A percentile compares a stretch with the other conserved stretches of the same genome.
These are phyloP conservation scores for Lobophora halterata DNA, from an alignment of 2,888 invertebrate genomes.

Conservation along the genomic window DNA sequence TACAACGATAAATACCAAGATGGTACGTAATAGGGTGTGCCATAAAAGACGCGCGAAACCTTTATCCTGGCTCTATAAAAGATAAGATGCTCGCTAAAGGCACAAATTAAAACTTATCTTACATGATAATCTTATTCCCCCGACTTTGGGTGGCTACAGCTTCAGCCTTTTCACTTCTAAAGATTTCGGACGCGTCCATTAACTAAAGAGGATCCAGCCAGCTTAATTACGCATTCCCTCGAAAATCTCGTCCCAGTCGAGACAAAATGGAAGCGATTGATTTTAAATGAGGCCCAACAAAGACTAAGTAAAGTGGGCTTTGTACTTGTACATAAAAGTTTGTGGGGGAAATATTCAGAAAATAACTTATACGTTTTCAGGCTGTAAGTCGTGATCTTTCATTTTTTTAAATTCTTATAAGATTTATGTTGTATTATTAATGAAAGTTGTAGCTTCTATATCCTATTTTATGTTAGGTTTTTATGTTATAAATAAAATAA, in stretches of 20 bases:
- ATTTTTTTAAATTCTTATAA: too few relatives aligned
- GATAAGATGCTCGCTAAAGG: conserved; percentile 37
- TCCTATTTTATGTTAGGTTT: too few relatives aligned
- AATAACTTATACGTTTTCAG: too few relatives aligned
- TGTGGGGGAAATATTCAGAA: conserved; percentile 46
- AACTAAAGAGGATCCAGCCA: conserved; percentile 70
- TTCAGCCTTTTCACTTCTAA: conserved; percentile 63
- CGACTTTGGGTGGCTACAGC: conserved; percentile 51
- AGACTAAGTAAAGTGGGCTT: conserved; percentile 55
- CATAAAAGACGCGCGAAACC: too few relatives aligned
- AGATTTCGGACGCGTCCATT: conserved; percentile 70
- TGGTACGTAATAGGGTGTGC: too few relatives aligned
- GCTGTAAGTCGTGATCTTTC: too few relatives aligned
- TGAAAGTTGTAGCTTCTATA: too few relatives aligned
- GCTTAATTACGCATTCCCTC: conserved; percentile 79
- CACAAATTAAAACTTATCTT: conserved; percentile 51
- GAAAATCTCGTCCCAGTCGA: conserved; percentile 64
- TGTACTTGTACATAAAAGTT: conserved; percentile 58
- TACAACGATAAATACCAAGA: conserved; percentile 20
- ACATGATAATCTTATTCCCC: conserved; percentile 54
- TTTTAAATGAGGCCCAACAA: conserved; percentile 75
- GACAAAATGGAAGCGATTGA: conserved; percentile 72
- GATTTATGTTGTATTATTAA: too few relatives aligned
- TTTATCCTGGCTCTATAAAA: conserved; percentile 33
- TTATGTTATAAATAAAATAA: too few relatives aligned